A percentile compares a stretch with the other conserved stretches of the same genome.
Conservation (phyloP, 2,797 vertebrate species). For the Morus bassanus region DNA sequence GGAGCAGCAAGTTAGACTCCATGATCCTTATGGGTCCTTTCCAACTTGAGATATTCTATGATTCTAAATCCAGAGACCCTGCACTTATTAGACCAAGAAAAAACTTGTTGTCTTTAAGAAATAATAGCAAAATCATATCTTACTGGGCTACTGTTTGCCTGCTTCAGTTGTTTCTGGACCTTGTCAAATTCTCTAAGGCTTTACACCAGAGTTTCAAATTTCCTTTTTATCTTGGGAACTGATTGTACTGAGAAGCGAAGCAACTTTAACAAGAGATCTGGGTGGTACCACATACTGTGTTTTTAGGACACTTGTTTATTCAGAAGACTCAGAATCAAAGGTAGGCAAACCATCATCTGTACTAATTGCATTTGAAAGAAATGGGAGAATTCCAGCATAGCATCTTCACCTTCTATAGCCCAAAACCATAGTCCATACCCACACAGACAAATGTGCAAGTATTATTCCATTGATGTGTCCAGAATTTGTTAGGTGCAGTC, state of each 20-base stretch:
- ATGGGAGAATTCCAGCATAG: neutral
- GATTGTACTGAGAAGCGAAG: accelerated
- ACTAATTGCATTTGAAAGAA: neutral
- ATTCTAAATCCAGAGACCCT: neutral
- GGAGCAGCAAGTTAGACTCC: no score
- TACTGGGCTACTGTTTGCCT: neutral
- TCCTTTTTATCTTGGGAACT: neutral
- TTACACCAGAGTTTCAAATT: neutral
- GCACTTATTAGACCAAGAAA: neutral
- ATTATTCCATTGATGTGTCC: neutral
- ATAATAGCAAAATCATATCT: neutral
- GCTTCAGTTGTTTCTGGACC: neutral
- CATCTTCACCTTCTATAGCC: neutral
- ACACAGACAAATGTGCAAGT: accelerated
- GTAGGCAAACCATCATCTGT: neutral
- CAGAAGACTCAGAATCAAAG: neutral
- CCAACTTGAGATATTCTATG: no score
- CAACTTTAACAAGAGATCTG: neutral
- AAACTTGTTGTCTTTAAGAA: neutral
- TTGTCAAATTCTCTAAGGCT: neutral
- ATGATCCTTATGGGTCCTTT: no score
- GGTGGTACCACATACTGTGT: accelerated
- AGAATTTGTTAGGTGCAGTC: neutral
- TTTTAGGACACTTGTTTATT: neutral
- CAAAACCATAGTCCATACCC: neutral